Conservation (phyloP, 2,888 invertebrate species). For the Orchesella flavescens region DNA sequence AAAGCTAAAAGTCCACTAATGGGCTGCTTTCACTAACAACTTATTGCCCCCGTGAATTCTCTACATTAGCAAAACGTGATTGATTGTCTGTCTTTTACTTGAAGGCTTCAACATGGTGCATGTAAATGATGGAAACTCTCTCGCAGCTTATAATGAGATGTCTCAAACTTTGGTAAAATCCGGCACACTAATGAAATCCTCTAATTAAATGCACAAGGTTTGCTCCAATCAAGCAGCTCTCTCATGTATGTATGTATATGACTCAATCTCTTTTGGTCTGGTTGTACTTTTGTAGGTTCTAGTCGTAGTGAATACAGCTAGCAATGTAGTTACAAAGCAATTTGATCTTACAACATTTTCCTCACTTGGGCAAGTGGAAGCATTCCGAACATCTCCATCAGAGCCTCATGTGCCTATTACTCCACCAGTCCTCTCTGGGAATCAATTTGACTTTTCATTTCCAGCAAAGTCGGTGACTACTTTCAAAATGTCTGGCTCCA, state of each 20-base stretch:
- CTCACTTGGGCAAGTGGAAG: slow-evolving; percentile 13
- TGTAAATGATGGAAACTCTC: slow-evolving; percentile 53
- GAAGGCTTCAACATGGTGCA: slow-evolving; percentile 66
- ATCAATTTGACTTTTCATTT: slow-evolving; percentile 41
- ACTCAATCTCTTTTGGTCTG: too few relatives aligned
- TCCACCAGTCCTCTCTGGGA: slow-evolving; percentile 8
- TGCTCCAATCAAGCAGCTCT: not conserved
- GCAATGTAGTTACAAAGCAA: not conserved
- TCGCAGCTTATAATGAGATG: slow-evolving; percentile 66
- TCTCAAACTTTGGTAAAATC: slow-evolving; percentile 52
- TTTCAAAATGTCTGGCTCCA: slow-evolving; percentile 26
- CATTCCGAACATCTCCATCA: slow-evolving; percentile 62
- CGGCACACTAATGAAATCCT: not conserved
- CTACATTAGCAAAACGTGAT: too few relatives aligned
- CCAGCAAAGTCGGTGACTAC: slow-evolving; percentile 68
- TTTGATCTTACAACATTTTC: slow-evolving; percentile 56
- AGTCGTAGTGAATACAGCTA: slow-evolving; percentile 59
- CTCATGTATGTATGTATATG: not conserved
- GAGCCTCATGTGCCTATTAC: slow-evolving; percentile 57
- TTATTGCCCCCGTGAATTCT: too few relatives aligned
- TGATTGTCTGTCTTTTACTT: not conserved
- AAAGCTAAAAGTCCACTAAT: not conserved
- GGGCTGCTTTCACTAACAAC: too few relatives aligned
- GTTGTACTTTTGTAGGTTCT: slow-evolving; percentile 60
- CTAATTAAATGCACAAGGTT: too few relatives aligned